Percentiles rank a stretch among this genome's conserved stretches.
These are phyloP conservation scores for Laspeyria flexula DNA, from an alignment of 2,888 invertebrate genomes.

Conservation along the genomic window DNA sequence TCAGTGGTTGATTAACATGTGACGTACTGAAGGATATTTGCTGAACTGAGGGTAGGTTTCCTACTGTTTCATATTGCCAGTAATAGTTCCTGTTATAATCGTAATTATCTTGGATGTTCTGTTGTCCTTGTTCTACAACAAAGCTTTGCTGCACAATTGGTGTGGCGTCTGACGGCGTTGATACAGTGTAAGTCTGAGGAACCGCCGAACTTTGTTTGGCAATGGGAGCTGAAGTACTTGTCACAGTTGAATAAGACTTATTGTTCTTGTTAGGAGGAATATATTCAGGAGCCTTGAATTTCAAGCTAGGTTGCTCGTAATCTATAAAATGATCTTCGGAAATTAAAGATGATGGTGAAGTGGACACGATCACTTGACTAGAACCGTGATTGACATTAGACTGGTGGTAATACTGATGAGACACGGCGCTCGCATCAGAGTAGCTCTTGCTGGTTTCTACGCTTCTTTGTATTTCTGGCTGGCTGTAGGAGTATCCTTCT, in stretches of 20 bases:
- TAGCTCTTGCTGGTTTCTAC: conserved; percentile 62
- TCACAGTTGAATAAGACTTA: conserved; percentile 58
- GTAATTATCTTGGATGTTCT: conserved; percentile 58
- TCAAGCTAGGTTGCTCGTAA: conserved; percentile 60
- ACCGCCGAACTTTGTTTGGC: conserved; percentile 61
- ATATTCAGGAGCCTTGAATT: conserved; percentile 62
- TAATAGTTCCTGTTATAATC: conserved; percentile 56
- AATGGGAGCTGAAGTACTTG: conserved; percentile 59
- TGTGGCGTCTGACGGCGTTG: conserved; percentile 55
- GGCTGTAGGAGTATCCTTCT: conserved; percentile 68
- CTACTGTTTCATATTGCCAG: conserved; percentile 48
- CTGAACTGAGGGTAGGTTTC: conserved; percentile 44
- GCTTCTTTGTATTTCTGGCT: conserved; percentile 76
- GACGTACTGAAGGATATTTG: conserved; percentile 62
- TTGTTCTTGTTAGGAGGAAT: conserved; percentile 63
- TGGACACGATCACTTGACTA: conserved; percentile 69
- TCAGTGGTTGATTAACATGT: conserved; percentile 48
- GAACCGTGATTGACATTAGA: conserved; percentile 51
- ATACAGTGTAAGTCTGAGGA: conserved; percentile 60
- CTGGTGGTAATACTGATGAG: conserved; percentile 75
- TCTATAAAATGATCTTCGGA: conserved; percentile 76
- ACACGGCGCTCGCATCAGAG: conserved; percentile 75
- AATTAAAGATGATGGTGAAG: conserved; percentile 69
- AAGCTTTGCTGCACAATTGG: conserved; percentile 46
- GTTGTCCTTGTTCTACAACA: conserved; percentile 47